phyloP scores from a whole-genome alignment of 2,797 vertebrate species.

The Remorina albescens region DNA sequence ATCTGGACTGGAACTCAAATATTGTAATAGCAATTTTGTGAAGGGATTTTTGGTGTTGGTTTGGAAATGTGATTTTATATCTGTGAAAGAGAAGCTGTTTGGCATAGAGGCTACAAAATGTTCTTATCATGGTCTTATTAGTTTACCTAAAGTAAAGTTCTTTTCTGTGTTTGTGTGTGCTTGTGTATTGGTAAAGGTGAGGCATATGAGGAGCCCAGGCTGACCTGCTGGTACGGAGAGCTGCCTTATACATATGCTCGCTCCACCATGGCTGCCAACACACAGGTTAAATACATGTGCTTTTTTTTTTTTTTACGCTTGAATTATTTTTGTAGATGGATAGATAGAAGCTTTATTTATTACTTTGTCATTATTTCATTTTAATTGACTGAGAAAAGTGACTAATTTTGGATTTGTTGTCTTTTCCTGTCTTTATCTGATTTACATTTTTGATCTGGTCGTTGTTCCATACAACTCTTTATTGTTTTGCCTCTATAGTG shows the following conservation, averaged over 20 bases:
- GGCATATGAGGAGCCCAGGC: constrained; percentile 91
- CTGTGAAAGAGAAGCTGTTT: background rate
- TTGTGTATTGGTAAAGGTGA: constrained; percentile 78
- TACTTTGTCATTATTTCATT: background rate
- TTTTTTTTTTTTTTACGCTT: background rate
- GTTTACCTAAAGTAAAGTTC: background rate
- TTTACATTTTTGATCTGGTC: background rate
- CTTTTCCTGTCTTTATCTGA: background rate
- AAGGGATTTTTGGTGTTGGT: background rate
- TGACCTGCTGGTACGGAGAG: constrained; percentile 96
- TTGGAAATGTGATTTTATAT: background rate
- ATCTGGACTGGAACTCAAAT: no score
- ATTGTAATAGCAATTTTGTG: no score
- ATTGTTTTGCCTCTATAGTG: constrained; percentile 81
- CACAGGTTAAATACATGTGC: constrained; percentile 83
- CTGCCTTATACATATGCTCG: constrained; percentile 93
- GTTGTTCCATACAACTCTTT: background rate
- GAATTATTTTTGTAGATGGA: no score
- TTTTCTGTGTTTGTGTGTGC: constrained; percentile 1
- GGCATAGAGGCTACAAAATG: background rate
- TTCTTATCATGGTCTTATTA: background rate
- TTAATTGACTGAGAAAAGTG: background rate
- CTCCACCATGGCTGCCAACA: constrained; percentile 91
- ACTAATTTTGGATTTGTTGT: constrained; percentile 7
- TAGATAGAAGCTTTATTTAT: no score